Evolutionary conservation across 2,888 invertebrate genomes (phyloP), one percentile per base, ranked within the genome.

Genomic region (Octodonta nipae): DNA sequence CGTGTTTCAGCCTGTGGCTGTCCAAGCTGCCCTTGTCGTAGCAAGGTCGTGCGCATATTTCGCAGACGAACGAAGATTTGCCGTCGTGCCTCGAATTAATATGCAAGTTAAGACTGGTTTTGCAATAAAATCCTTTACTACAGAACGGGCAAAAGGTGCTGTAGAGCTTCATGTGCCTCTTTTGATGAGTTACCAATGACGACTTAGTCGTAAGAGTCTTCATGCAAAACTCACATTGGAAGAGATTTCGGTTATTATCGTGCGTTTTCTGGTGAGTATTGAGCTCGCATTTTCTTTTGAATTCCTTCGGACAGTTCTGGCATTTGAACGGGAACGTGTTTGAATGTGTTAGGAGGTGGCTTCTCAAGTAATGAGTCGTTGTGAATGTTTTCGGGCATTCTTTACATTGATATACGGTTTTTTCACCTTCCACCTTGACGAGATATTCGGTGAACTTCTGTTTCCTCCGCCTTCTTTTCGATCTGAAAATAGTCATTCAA

Each of bases 331-430:
- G 37, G 8, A 34, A 37, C 4, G 34, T 26, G 15, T 37, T 32
- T 2, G 28, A 17, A 27, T 44, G 41, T 7, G 36, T 35, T 5
- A 40, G 24, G 6, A 37, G 29, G 15, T 44, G 44, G 11, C 36
- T 41, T 24, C 33, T 39, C 17, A 42, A 39, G 33, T 70, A 69
- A 0, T 70, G 64, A 12, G 64, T 59, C 28, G 70, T 70, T 2
- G 70, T 66, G 35, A 72, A 73, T 1, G 67, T 65, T 35, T 67
- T 68, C 0, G 63, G 66, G 25, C 73, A 73, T 4, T 62, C 60
- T 13, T 16, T 27, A 37, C 73, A 73, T 2, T 68, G 60, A 39
- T 66, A 68, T 13, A 68, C 56, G 32, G 61, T 58, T 38, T 70
- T 69, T 12, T 70, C 70, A 5, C 33, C 33, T 17, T 37, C 35